A percentile compares a stretch with the other conserved stretches of the same genome.
Conservation (phyloP, 2,888 invertebrate species). For the Orthosia gracilis region DNA sequence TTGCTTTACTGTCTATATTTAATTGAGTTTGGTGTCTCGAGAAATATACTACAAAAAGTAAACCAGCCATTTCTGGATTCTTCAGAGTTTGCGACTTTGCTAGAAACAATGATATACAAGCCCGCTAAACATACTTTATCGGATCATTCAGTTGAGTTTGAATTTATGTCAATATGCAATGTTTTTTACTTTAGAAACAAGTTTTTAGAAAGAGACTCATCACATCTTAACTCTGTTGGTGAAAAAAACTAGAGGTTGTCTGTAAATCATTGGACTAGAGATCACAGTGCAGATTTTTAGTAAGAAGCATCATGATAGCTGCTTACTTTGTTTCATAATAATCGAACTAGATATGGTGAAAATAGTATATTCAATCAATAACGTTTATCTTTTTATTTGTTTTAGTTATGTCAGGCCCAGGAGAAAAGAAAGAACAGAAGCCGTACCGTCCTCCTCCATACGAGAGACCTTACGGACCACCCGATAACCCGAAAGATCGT, state of each 20-base stretch:
- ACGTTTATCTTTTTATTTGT: constrained; percentile 21
- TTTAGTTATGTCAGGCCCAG: constrained; percentile 78
- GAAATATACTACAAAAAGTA: too few relatives aligned
- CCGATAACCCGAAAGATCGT: constrained; percentile 71
- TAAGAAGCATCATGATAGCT: neutral
- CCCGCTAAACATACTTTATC: too few relatives aligned
- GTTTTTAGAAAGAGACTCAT: neutral
- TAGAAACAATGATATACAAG: too few relatives aligned
- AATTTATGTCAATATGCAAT: too few relatives aligned
- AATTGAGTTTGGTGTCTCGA: too few relatives aligned
- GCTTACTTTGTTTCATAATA: neutral
- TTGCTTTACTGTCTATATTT: neutral
- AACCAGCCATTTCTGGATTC: too few relatives aligned
- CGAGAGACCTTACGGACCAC: constrained; percentile 76
- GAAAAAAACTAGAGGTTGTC: too few relatives aligned
- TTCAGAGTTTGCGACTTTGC: too few relatives aligned
- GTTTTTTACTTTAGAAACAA: neutral
- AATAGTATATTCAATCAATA: neutral
- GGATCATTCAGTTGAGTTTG: too few relatives aligned
- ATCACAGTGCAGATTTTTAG: neutral
- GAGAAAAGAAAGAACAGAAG: constrained; percentile 73
- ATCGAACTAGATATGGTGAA: neutral
- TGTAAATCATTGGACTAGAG: neutral
- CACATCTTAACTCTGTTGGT: too few relatives aligned
- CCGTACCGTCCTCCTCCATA: constrained; percentile 78